A percentile compares a stretch with the other conserved stretches of the same genome.
Conservation (phyloP, 2,888 invertebrate genomes). For the Notodonta dromedarius region DNA sequence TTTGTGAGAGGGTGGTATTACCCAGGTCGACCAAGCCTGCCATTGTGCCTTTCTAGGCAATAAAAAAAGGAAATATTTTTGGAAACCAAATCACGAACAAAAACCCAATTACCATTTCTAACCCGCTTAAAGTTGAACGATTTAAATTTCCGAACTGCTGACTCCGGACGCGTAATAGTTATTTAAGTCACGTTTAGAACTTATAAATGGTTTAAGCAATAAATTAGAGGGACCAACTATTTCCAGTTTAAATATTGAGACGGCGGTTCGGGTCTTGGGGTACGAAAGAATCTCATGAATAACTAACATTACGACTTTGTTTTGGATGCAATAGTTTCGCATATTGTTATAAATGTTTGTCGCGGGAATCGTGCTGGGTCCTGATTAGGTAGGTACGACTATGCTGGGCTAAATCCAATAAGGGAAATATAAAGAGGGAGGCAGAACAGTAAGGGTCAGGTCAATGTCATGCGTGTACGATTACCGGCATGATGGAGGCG, state of each 20-base stretch:
- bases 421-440: no score
- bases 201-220: slow-evolving; percentile 27
- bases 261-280: slow-evolving; percentile 20
- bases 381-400: no score
- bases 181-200: slow-evolving; percentile 36
- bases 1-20: no score
- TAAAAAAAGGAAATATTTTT: neutral
- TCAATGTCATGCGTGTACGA: no score
- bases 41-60: no score
- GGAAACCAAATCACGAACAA: slow-evolving; percentile 27
- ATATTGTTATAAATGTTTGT: neutral
- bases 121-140: slow-evolving; percentile 33
- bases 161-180: slow-evolving; percentile 17
- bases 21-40: no score
- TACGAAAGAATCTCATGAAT: slow-evolving; percentile 34
- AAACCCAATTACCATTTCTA: slow-evolving; percentile 37
- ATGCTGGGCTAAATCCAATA: no score
- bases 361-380: no score
- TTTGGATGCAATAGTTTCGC: neutral
- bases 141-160: slow-evolving; percentile 31
- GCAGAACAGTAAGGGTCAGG: no score
- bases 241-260: slow-evolving; percentile 32
- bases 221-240: slow-evolving; percentile 32
- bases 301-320: slow-evolving; percentile 26
- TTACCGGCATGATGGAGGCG: no score